Evolutionary conservation across 2,797 vertebrate genomes (phyloP), one percentile per base, ranked within the genome.

Genomic region (Buceros bicornis): DNA sequence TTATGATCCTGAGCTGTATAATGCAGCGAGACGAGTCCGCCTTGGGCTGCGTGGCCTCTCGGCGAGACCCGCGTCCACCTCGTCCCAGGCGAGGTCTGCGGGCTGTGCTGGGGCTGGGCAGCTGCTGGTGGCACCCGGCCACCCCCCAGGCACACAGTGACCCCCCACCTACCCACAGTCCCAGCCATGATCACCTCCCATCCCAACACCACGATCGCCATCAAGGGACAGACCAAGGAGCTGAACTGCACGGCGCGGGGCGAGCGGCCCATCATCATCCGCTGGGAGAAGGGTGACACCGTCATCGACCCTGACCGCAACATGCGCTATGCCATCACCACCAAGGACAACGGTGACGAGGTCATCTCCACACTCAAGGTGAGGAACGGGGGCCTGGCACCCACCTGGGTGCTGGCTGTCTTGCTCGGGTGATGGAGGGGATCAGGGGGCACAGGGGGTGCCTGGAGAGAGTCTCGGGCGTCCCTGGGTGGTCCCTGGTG

Each of bases 121-220:
- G 57, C 79, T 21, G 2, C 54, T 26, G 79, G 80, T 33, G 77
- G 21, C 73, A 53, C 67, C 33, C 4, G 31, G 45, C 42, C 1
- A 1, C 26, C 12, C 72, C 57, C 19, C 0, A 6, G 61, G 35
- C 20, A 0, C 51, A 1, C 8, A 0, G 73, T 86, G 82, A 94
- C 48, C 1, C 19, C 18, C 48, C 20, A 25, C n/a, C 69, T 89
- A 77, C 65, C 35, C 9, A 12, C 92, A 97, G 99, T 99, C 97
- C 99, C 99, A 0, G 99, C 99, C 74, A 99, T 99, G 99, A 99
- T 99, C 98, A 99, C 99, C 53, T 99, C 99, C 84, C 99, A 99
- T 97, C 99, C 99, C 97, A 99, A 99, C 98, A 99, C 99, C 83
- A 99, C 99, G 79, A 99, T 99, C 43, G 99, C 99, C 88, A 99